Evolutionary conservation across 2,888 invertebrate genomes (phyloP), one percentile per base, ranked within the genome.

Genomic region (Idaea aversata): DNA sequence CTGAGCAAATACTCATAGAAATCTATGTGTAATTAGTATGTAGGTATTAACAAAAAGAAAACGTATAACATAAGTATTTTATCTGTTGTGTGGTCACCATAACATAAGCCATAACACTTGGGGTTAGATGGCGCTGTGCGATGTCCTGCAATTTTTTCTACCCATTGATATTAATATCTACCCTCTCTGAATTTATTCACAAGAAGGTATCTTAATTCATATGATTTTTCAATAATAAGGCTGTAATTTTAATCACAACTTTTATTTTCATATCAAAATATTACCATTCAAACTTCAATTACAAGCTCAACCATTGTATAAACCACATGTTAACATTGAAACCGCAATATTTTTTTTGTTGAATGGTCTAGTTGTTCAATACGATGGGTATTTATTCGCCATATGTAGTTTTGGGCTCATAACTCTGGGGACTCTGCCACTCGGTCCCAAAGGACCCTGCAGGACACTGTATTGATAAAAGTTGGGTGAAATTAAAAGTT

Each of bases 351-450:
- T 79, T 75, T 74, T 77, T 79, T 72, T 72, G 76, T 74, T 77
- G 71, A 79, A 75, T 68, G 77, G 74, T 76, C 64, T 64, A 66
- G 67, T 77, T 79, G 78, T 75, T 75, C 86, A 86, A 91, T 91
- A 88, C 90, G 89, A 91, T 84, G 82, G 80, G 81, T 89, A 88
- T 93, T 93, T 93, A 92, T 77, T 85, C 87, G 92, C 92, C 93
- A 93, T 93, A 93, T 93, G 93, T 86, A 90, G 87, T 77, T 82
- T 82, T 78, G 88, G 84, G 90, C 84, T 83, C 83, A 85, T 78
- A 72, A 75, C 85, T 84, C 87, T 73, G 67, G 86, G 87, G 91
- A 89, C 82, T 70, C 72, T 66, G 73, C 72, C 81, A 81, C 85
- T 13, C 25, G 47, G 10, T 47, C 47, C 47, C 47, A 47, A 47